These are phyloP conservation scores for Pristionchus arcanus DNA, from an alignment of 2,888 invertebrate species.

Conservation along the genomic window DNA sequence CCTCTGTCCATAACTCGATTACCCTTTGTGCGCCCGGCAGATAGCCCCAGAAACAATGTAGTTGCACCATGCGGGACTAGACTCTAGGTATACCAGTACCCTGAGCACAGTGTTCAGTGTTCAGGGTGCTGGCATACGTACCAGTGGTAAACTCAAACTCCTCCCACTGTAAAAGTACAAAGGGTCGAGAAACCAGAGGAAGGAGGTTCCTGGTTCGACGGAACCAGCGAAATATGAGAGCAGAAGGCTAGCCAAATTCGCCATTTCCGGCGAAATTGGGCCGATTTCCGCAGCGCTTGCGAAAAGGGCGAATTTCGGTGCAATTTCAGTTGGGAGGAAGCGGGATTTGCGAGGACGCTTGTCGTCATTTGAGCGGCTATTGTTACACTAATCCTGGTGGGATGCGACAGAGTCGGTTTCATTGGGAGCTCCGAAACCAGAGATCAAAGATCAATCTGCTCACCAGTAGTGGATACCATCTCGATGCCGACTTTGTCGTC, in stretches of 20 bases:
- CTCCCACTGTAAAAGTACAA: no score
- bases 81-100: no score
- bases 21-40: not conserved
- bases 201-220: not conserved
- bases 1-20: not conserved
- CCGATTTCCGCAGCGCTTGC: not conserved
- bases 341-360: not conserved
- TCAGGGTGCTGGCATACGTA: no score
- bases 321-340: not conserved
- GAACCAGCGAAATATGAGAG: not conserved
- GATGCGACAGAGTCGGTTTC: not conserved
- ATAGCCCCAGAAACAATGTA: not conserved
- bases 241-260: not conserved
- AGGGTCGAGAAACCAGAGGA: no score
- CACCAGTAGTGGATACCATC: constrained; percentile 74
- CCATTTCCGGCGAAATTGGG: not conserved
- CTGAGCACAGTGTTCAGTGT: no score
- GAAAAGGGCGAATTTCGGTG: not conserved
- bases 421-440: not conserved
- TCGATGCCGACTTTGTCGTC: constrained; percentile 75
- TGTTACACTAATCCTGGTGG: not conserved
- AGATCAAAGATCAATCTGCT: constrained; percentile 16
- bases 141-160: no score
- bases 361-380: not conserved
- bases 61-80: not conserved